Evolutionary conservation across 2,888 invertebrate genomes (phyloP).

Genomic region (Sisyra terminalis): DNA sequence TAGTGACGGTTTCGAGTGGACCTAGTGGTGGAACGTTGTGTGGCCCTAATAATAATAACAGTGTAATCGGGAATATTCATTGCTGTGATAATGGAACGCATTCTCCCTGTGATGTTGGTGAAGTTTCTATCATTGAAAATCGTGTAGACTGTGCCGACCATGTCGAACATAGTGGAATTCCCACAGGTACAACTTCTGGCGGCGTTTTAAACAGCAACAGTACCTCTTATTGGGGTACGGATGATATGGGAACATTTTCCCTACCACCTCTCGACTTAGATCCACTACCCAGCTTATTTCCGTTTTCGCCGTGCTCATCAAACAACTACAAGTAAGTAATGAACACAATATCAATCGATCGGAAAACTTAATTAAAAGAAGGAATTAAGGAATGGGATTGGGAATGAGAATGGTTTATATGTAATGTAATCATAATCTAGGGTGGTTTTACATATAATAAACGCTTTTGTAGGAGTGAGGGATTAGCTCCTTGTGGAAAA

Average conservation of each 20-base stretch:
- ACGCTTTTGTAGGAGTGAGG: constrained; percentile 14
- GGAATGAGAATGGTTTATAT: too few relatives aligned
- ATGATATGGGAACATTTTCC: constrained; percentile 73
- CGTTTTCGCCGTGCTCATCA: constrained; percentile 69
- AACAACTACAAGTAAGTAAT: constrained; percentile 49
- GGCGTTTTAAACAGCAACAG: constrained; percentile 27
- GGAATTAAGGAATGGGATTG: too few relatives aligned
- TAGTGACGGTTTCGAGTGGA: too few relatives aligned
- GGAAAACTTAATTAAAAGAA: too few relatives aligned
- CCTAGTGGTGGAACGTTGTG: background rate
- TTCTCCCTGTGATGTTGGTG: constrained; percentile 1
- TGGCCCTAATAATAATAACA: constrained; percentile 1
- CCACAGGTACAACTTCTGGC: constrained; percentile 22
- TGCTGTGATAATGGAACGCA: background rate
- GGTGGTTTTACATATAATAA: background rate
- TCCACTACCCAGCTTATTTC: constrained; percentile 70
- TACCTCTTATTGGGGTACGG: constrained; percentile 26
- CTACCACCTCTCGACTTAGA: constrained; percentile 72
- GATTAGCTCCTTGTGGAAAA: constrained; percentile 24
- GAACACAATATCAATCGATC: too few relatives aligned
- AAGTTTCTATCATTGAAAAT: background rate
- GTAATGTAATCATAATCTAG: background rate
- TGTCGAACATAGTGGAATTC: constrained; percentile 8
- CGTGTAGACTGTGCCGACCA: constrained; percentile 8
- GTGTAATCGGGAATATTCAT: background rate